Conservation (phyloP, 2,888 invertebrate genomes). For the Pachydiplax longipennis region DNA sequence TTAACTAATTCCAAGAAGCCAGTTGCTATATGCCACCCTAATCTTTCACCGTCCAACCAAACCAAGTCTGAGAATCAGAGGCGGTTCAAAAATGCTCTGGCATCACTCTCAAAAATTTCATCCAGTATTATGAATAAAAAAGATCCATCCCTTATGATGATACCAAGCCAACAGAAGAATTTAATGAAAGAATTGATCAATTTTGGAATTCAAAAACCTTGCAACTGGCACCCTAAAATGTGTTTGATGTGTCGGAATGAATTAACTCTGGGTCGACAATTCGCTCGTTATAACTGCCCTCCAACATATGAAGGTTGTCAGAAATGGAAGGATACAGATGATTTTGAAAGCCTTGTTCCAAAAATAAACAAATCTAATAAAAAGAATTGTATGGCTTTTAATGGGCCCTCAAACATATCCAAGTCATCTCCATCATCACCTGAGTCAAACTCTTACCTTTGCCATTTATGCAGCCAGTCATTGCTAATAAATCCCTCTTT, state of each 20-base stretch:
- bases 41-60: not conserved
- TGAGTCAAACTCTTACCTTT: not conserved
- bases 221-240: not conserved
- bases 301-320: not conserved
- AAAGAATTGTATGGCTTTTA: slow-evolving; percentile 6
- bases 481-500: not conserved
- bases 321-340: not conserved
- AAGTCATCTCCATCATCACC: not conserved
- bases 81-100: not conserved
- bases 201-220: not conserved
- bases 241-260: slow-evolving; percentile 6
- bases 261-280: not conserved
- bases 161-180: not conserved
- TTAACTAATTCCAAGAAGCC: not conserved
- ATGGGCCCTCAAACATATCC: not conserved
- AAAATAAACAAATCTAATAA: not conserved
- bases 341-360: not conserved
- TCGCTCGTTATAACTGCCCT: not conserved
- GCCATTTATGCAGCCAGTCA: slow-evolving; percentile 24
- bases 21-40: not conserved
- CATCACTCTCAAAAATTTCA: not conserved
- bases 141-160: not conserved
- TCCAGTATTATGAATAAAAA: not conserved
- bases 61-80: not conserved
- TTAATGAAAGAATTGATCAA: not conserved